Percentiles rank a stretch among this genome's conserved stretches.
Evolutionary conservation across 1,140 invertebrate genomes (phyloP).

Genomic region (Lepidurus couesii): DNA sequence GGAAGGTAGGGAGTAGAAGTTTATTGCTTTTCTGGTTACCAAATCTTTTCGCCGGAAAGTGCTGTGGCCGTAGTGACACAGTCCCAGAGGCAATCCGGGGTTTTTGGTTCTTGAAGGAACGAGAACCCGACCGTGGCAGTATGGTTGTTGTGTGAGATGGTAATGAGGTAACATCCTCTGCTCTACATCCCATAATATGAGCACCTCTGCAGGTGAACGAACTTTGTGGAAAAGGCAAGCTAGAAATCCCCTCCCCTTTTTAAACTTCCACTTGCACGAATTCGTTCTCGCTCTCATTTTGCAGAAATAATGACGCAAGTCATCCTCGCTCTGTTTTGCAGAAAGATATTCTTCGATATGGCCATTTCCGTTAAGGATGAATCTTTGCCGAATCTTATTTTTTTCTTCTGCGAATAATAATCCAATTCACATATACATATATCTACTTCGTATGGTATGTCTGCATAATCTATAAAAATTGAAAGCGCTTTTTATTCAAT

Average conservation of each 20-base stretch:
- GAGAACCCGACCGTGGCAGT: neutral
- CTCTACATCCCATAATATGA: slow-evolving; percentile 20
- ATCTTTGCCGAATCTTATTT: too few relatives aligned
- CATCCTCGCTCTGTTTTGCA: too few relatives aligned
- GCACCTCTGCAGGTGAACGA: slow-evolving; percentile 1
- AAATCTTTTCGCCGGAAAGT: slow-evolving; percentile 18
- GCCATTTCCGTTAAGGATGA: too few relatives aligned
- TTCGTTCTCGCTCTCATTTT: neutral
- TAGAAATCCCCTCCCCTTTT: neutral
- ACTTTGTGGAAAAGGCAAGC: neutral
- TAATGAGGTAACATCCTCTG: slow-evolving; percentile 23
- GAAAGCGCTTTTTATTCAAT: too few relatives aligned
- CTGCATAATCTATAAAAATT: too few relatives aligned
- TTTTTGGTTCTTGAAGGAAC: neutral
- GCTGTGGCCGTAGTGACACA: slow-evolving; percentile 35
- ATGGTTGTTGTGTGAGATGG: slow-evolving; percentile 5
- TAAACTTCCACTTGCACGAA: neutral
- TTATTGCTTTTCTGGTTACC: neutral
- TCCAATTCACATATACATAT: too few relatives aligned
- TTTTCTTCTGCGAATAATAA: too few relatives aligned
- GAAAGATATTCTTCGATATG: too few relatives aligned
- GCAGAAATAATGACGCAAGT: neutral
- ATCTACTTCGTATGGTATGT: too few relatives aligned
- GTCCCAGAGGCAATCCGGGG: slow-evolving; percentile 14
- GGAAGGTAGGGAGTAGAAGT: neutral